Percentiles rank a stretch among this genome's conserved stretches.
Conservation (phyloP, 1,140 invertebrate genomes). For the Drosophila jambulina region DNA sequence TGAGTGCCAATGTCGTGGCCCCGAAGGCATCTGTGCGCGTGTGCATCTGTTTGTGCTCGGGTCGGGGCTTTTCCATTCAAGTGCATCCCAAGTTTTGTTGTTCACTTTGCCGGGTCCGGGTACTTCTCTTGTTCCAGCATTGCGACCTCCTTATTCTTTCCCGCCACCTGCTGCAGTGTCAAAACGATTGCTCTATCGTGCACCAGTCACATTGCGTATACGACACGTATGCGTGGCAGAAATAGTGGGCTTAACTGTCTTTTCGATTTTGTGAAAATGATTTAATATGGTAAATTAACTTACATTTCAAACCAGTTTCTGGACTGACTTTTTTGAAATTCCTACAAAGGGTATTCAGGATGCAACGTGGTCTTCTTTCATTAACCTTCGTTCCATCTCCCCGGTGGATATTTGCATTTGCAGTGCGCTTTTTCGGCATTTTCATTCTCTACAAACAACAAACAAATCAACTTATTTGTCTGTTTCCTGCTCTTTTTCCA, state of each 20-base stretch:
- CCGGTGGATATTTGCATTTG: slow-evolving; percentile 53
- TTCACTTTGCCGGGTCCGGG: slow-evolving; percentile 36
- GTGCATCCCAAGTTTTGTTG: slow-evolving; percentile 49
- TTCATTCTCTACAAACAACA: slow-evolving; percentile 74
- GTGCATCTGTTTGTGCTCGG: slow-evolving; percentile 58
- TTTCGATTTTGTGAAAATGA: background rate
- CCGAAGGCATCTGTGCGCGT: slow-evolving; percentile 20
- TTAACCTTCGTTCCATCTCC: slow-evolving; percentile 14
- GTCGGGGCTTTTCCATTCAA: slow-evolving; percentile 43
- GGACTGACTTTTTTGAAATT: background rate
- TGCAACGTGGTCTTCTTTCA: background rate
- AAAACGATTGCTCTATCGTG: slow-evolving; percentile 36
- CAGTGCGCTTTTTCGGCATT: slow-evolving; percentile 72
- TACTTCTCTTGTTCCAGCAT: background rate
- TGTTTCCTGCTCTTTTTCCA: slow-evolving; percentile 38
- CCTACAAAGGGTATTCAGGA: background rate
- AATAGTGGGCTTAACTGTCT: slow-evolving; percentile 23
- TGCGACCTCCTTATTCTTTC: background rate
- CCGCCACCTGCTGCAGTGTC: slow-evolving; percentile 60
- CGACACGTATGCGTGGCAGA: slow-evolving; percentile 40
- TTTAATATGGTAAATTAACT: too few relatives aligned
- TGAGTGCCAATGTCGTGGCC: slow-evolving; percentile 54
- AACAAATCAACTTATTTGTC: slow-evolving; percentile 81
- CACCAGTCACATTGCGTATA: slow-evolving; percentile 53
- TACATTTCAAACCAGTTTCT: background rate